phyloP scores from a whole-genome alignment of 2,113 vertebrate species.

The Stomatorhinus ivindoensis region DNA sequence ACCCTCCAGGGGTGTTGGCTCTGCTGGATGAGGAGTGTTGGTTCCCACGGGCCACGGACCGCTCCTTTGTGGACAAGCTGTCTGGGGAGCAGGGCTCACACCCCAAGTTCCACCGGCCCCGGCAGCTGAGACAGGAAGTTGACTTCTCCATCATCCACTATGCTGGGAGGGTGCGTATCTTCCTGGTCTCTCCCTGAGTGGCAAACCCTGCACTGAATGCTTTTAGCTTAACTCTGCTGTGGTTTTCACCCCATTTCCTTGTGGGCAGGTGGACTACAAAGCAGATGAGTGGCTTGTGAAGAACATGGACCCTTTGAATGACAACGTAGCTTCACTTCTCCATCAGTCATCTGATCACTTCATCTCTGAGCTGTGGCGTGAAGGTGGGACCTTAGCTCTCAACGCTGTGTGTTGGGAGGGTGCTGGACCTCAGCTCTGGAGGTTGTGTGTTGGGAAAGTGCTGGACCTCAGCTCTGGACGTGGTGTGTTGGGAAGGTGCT shows the following conservation, averaged over 20 bases:
- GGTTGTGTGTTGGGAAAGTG: not conserved
- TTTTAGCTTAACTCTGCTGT: not conserved
- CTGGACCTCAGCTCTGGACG: not conserved
- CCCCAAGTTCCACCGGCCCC: slow-evolving; percentile 76
- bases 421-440: not conserved
- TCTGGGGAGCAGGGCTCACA: slow-evolving; percentile 72
- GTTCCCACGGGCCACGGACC: slow-evolving; percentile 85
- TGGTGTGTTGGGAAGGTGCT: not conserved
- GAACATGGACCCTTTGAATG: slow-evolving; percentile 87
- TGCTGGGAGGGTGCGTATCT: slow-evolving; percentile 72
- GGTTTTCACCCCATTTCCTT: not conserved
- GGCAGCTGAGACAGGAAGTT: slow-evolving; percentile 72
- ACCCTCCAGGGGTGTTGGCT: slow-evolving; percentile 77
- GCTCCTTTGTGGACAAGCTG: slow-evolving; percentile 82
- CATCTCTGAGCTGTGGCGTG: slow-evolving; percentile 84
- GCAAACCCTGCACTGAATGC: not conserved
- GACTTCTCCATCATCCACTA: slow-evolving; percentile 86
- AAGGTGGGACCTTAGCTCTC: slow-evolving; percentile 61
- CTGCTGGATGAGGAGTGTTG: slow-evolving; percentile 87
- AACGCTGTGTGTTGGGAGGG: not conserved
- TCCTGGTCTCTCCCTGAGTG: not conserved
- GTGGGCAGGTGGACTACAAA: slow-evolving; percentile 77
- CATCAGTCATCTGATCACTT: slow-evolving; percentile 81
- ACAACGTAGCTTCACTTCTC: slow-evolving; percentile 76
- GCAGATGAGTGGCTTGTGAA: slow-evolving; percentile 82